Evolutionary conservation across 2,797 vertebrate species (phyloP), one percentile per base, ranked within the genome.

Genomic region (Chanos chanos): DNA sequence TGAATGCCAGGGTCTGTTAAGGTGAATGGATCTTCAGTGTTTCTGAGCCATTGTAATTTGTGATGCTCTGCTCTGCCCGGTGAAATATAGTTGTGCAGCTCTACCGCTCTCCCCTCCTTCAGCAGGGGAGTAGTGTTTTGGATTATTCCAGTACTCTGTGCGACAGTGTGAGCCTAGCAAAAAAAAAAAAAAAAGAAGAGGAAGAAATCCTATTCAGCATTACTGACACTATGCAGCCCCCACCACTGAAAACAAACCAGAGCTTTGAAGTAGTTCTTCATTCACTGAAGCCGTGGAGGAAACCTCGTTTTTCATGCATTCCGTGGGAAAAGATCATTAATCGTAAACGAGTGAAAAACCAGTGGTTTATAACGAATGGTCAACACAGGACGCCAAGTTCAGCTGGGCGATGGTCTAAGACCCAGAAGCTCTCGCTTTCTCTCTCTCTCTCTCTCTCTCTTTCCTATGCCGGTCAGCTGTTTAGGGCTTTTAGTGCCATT

Each of bases 231-330:
- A 76, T 79, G 63, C 80, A 81, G 81, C 61, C 72, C 66, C 48
- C n/a, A 16, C 71, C 58, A 72, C 72, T 87, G 78, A 85, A 83
- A 85, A 80, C 80, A n/a, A 81, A 66, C 76, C 81, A 82, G 80
- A 81, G 66, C 70, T 68, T 66, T 61, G 2, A 37, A 59, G 70
- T 65, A 57, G 72, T 72, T 22, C 25, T 72, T 71, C 64, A 54
- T 66, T 68, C 41, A 67, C 47, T 64, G 67, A 63, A 73, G 66
- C 59, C 68, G 54, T 16, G 15, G 27, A 60, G 43, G 43, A 64
- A 70, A 49, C 49, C 22, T 41, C 21, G 59, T 59, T 49, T 36
- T 45, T 33, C n/a, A 12, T 64, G n/a, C 51, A 60, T 60, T 72
- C 55, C 21, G 24, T 13, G 33, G 43, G 25, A 9, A 22, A 64